Percentiles rank a stretch among this genome's conserved stretches.
phyloP scores from a whole-genome alignment of 2,888 invertebrate genomes.

The Ennomos erosarius region DNA sequence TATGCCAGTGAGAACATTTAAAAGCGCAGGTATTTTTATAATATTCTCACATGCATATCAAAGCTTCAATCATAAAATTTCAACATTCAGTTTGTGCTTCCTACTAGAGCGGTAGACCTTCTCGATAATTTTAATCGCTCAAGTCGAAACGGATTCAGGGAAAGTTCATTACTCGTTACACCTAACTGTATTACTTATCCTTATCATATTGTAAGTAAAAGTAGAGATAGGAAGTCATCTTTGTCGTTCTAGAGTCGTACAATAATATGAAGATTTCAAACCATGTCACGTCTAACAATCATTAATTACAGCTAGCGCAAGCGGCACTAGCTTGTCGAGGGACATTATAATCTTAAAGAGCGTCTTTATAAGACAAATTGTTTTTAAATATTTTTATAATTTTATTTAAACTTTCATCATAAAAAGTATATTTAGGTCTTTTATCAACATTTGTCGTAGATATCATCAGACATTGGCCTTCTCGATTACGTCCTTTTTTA shows the following conservation, averaged over 20 bases:
- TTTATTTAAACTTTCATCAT: slow-evolving; percentile 61
- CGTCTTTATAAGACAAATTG: slow-evolving; percentile 73
- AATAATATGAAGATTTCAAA: slow-evolving; percentile 42
- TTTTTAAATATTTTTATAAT: slow-evolving; percentile 55
- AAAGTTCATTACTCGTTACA: slow-evolving; percentile 47
- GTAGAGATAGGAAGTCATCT: slow-evolving; percentile 58
- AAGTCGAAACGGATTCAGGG: slow-evolving; percentile 53
- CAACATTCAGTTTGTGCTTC: slow-evolving; percentile 23
- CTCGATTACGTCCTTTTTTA: slow-evolving; percentile 63
- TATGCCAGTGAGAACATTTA: slow-evolving; percentile 21
- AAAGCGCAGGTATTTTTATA: slow-evolving; percentile 35
- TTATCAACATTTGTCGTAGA: slow-evolving; percentile 49
- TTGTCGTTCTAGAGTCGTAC: slow-evolving; percentile 64
- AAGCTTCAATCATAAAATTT: slow-evolving; percentile 8
- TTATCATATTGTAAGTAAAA: slow-evolving; percentile 41
- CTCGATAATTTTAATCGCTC: slow-evolving; percentile 45
- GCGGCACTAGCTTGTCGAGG: slow-evolving; percentile 59
- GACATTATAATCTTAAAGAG: slow-evolving; percentile 55
- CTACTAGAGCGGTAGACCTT: slow-evolving; percentile 21
- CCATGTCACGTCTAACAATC: slow-evolving; percentile 65
- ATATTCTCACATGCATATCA: slow-evolving; percentile 17
- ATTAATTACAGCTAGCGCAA: slow-evolving; percentile 58
- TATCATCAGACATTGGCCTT: slow-evolving; percentile 40
- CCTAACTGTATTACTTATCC: slow-evolving; percentile 51
- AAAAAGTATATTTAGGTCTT: slow-evolving; percentile 63